phyloP scores from a whole-genome alignment of 1,140 invertebrate genomes.

The Bombus pyrosoma region DNA sequence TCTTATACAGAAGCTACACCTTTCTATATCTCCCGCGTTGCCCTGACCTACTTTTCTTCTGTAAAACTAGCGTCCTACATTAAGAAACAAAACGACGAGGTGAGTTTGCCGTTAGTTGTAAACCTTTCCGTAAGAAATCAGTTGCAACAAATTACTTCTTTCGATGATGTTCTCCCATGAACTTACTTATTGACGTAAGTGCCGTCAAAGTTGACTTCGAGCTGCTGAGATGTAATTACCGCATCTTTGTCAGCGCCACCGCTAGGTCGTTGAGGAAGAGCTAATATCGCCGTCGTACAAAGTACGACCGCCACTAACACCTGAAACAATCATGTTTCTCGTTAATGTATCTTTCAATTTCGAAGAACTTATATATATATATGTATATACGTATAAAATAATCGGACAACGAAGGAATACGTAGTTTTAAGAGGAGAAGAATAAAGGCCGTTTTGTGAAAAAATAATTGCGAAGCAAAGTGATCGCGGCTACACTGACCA shows the following conservation, averaged over 20 bases:
- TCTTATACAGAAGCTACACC: background rate
- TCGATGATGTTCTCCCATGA: background rate
- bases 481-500: too few relatives aligned
- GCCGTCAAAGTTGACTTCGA: slow-evolving; percentile 84
- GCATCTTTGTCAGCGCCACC: slow-evolving; percentile 79
- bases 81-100: background rate
- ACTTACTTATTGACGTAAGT: slow-evolving; percentile 86
- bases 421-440: background rate
- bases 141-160: background rate
- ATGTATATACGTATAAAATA: background rate
- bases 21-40: background rate
- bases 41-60: background rate
- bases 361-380: too few relatives aligned
- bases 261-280: slow-evolving; percentile 75
- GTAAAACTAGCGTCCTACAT: background rate
- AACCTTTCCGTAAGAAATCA: background rate
- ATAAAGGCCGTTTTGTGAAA: background rate
- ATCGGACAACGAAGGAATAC: background rate
- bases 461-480: background rate
- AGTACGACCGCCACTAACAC: slow-evolving; percentile 76
- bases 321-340: slow-evolving; percentile 57
- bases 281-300: slow-evolving; percentile 72
- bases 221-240: slow-evolving; percentile 84
- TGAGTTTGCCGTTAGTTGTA: background rate
- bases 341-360: background rate